Evolutionary conservation across 2,797 vertebrate species (phyloP).

Genomic region (Limnodromus scolopaceus): DNA sequence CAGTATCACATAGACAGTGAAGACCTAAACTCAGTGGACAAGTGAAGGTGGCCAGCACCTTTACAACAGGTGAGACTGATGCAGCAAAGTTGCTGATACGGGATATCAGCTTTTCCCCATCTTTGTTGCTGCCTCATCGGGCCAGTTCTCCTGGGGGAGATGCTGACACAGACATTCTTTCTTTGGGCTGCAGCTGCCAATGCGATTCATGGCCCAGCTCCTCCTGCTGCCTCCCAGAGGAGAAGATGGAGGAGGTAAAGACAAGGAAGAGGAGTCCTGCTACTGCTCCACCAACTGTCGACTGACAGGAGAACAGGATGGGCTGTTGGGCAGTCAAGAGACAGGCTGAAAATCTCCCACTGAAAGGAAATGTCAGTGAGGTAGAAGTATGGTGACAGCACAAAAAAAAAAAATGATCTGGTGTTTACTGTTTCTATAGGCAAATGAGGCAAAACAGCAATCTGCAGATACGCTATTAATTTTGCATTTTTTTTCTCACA

Average conservation of each 20-base stretch:
- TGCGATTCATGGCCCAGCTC: accelerated
- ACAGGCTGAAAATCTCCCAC: not conserved
- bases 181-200: not conserved
- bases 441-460: not conserved
- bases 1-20: not conserved
- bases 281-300: accelerated
- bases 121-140: not conserved
- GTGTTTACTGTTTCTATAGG: not conserved
- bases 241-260: not conserved
- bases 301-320: accelerated
- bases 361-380: not conserved
- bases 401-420: not conserved
- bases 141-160: not conserved
- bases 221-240: not conserved
- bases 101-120: not conserved
- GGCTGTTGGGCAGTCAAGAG: accelerated
- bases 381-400: not conserved
- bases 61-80: not conserved
- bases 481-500: not conserved
- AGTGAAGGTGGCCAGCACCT: not conserved
- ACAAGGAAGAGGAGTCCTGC: not conserved
- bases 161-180: accelerated
- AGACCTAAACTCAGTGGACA: not conserved
- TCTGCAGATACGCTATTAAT: not conserved
- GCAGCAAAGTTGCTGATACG: not conserved